phyloP scores from a whole-genome alignment of 2,797 vertebrate species.

The Acanthornis magna region DNA sequence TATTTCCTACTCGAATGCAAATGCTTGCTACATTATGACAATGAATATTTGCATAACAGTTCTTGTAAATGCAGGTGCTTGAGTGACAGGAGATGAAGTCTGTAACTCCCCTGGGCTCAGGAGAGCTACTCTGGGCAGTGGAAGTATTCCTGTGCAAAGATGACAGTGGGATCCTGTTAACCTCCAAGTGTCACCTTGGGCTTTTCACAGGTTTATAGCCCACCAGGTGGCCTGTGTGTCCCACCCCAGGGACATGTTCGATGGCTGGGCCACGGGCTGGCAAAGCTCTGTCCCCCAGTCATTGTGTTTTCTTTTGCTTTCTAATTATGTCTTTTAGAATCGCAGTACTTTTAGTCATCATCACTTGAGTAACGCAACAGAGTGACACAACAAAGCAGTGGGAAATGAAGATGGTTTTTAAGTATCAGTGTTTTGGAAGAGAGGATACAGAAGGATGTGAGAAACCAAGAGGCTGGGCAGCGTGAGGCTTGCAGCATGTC shows the following conservation, averaged over 20 bases:
- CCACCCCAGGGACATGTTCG: background rate
- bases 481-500: rapidly evolving
- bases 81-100: background rate
- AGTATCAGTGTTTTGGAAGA: background rate
- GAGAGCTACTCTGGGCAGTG: background rate
- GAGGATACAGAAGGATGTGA: background rate
- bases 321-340: background rate
- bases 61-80: background rate
- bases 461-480: background rate
- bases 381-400: background rate
- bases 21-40: background rate
- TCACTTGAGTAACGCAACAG: background rate
- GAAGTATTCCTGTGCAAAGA: background rate
- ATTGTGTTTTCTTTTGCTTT: background rate
- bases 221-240: background rate
- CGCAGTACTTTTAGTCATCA: background rate
- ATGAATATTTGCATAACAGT: background rate
- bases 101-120: background rate
- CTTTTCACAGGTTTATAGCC: background rate
- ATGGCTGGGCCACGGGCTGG: background rate
- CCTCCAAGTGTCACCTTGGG: background rate
- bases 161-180: background rate
- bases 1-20: background rate
- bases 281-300: background rate
- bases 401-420: background rate